Base-by-base conservation (phyloP, 1,140 invertebrate species). In the Pentalonia nigronervosa region DNA sequence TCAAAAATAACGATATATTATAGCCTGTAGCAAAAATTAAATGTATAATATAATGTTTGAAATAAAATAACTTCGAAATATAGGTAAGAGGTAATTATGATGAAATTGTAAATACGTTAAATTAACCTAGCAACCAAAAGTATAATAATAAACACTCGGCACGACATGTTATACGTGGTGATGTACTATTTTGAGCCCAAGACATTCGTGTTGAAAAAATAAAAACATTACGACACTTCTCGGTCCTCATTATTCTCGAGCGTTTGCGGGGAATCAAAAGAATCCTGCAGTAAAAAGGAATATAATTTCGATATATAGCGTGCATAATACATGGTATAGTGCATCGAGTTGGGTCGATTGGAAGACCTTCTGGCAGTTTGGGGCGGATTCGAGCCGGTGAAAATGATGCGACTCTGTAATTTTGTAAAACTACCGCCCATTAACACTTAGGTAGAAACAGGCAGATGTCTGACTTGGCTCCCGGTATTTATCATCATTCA, bases 381-480 rank as follows among this genome's bases (percentile, higher is more conserved):
- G 50, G 91, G 81, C 81, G 91, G 67, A 36, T 93, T 48, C 91
- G 48, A 67, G 34, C 76, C 48, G 91, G 81, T 93, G 76, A 93
- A 93, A 93, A 93, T 83, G 45, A 84, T 25, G 23, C 7, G 25
- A 56, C 91, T 21, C 91, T 93, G 50, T 93, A 93, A 93, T 93
- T 93, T 93, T 45, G 36, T 86, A 86, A 86, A 93, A 93, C 81
- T 53, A 86, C 91, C 91, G 91, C 81, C 91, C 91, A 93, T 93
- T 93, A 93, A 93, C 91, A 93, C 91, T 81, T 93, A 53, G 81
- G 76, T 83, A 84, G 41, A 50, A 56, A 41, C 47, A 50, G 41
- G 48, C 91, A 86, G 67, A 50, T 86, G 91, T 93, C 47, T 25
- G 41, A 83, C 76, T 93, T 8, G 45, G 91, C 76, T 84, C 91